phyloP scores from a whole-genome alignment of 1,140 invertebrate genomes.

The Brachionus paranguensis region DNA sequence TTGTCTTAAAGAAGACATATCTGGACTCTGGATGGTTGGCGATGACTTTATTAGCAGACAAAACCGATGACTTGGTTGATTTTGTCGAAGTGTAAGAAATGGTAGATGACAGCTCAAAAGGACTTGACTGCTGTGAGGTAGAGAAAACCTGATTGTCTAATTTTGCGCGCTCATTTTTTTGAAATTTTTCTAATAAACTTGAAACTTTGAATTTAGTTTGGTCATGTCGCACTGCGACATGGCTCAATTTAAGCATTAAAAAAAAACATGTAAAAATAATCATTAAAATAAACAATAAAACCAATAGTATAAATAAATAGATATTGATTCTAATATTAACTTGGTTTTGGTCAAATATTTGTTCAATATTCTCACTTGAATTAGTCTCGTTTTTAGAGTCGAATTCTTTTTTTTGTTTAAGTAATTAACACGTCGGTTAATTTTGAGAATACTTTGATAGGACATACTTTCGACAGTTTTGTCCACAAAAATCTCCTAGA shows the following conservation, averaged over 20 bases:
- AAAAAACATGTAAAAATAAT: background rate
- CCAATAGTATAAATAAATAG: background rate
- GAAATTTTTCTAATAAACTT: background rate
- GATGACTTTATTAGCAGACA: background rate
- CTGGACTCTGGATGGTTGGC: background rate
- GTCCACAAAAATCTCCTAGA: background rate
- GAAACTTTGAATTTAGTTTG: background rate
- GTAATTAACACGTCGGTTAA: too few relatives aligned
- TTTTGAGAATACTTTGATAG: too few relatives aligned
- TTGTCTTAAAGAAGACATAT: conserved; percentile 10
- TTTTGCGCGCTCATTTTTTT: background rate
- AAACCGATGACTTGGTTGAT: conserved; percentile 14
- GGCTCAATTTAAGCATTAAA: background rate
- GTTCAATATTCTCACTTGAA: background rate
- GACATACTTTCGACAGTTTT: too few relatives aligned
- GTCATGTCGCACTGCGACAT: background rate
- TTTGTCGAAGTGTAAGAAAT: conserved; percentile 21
- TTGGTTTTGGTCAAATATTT: background rate
- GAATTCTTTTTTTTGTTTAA: background rate
- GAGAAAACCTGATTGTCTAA: background rate
- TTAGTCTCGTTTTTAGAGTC: background rate
- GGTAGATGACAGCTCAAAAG: conserved; percentile 4
- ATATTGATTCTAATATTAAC: conserved; percentile 21
- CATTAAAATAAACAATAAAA: background rate
- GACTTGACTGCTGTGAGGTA: background rate